Evolutionary conservation across 2,797 vertebrate genomes (phyloP), one percentile per base, ranked within the genome.

Genomic region (Taenioides sp.): DNA sequence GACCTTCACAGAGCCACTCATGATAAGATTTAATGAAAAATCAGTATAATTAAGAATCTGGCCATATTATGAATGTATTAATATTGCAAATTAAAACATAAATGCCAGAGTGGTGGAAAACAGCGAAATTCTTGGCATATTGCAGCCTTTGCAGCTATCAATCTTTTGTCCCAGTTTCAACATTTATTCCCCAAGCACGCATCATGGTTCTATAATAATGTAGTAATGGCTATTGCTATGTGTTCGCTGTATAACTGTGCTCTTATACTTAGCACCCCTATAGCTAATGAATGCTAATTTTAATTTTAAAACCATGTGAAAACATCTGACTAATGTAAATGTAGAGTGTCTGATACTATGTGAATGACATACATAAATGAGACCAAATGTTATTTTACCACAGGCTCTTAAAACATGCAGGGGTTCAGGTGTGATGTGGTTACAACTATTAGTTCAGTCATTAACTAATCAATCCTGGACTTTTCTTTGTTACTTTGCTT

Each of bases 401-500:
- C 40, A 47, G 37, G n/a, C 62, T 12, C 34, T 40, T 43, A 14
- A 55, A 22, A 17, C 2, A 22, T 67, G n/a, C n/a, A 2, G n/a
- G 52, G 50, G 12, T 67, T 28, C 50, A 55, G 66, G 52, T 67
- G 66, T 57, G 66, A 67, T 55, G 52, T 37, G 34, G 54, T 58
- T 43, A 43, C 52, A 40, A 57, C 20, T 25, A 69, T 58, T 67
- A 54, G 47, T 66, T 55, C 34, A 12, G 5, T 43, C 12, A 16
- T 69, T 69, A 40, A 25, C n/a, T 10, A 58, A 58, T 67, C 66
- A 58, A 69, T 69, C 34, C 4, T 5, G 3, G 54, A 69, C 67
- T 69, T 69, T 69, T 63, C n/a, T 69, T 23, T 69, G 37, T 58
- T 69, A 69, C 55, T 22, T 61, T 12, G 9, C 62, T 70, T 79